Base-by-base conservation (phyloP, 37 sponge, comb jelly and placozoan species). In the Eunapius fragilis region DNA sequence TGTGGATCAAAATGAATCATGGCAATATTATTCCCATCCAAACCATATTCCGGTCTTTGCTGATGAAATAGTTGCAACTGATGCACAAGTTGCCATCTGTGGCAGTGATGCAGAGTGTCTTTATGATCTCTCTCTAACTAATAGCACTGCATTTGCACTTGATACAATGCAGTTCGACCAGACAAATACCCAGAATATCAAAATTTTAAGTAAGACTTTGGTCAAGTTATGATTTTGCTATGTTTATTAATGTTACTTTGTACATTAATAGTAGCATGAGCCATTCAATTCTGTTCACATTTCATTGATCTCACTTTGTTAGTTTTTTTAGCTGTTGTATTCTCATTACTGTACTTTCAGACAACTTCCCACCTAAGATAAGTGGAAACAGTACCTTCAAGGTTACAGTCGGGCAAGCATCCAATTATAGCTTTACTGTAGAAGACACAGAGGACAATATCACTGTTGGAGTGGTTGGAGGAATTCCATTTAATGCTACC, bases 101-200 rank as follows among this genome's bases (percentile, higher is more conserved):
- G 80, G 77, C 24, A 75, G 68, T 31, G 73, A 90, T 70, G 22
- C 45, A 0, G 31, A 49, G 77, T 93, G 94, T 36, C 68, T 93
- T 22, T 90, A 80, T 89, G 94, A 93, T 78, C 38, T 74, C 23
- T 27, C 38, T 41, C 91, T 87, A 69, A 93, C 94, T 47, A 85
- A 85, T 14, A 72, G 90, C 37, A 14, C 70, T 3, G 72, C 33
- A 2, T 41, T 93, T 27, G 94, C 84, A 2, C 30, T 80, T 31
- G 72, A 35, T 4, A 90, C 89, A 47, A 19, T 81, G n/a, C 23
- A 26, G 2, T 74, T 58, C 37, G 35, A 50, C 30, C 22, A 58
- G 5, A 31, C 24, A n/a, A 90, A 80, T 37, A 69, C 22, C 5
- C 25, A 28, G 24, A 71, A 75, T 27, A n/a, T 31, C 23, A 36